These are phyloP conservation scores for Thermophis baileyi DNA, from an alignment of 2,113 vertebrate genomes.

Conservation along the genomic window DNA sequence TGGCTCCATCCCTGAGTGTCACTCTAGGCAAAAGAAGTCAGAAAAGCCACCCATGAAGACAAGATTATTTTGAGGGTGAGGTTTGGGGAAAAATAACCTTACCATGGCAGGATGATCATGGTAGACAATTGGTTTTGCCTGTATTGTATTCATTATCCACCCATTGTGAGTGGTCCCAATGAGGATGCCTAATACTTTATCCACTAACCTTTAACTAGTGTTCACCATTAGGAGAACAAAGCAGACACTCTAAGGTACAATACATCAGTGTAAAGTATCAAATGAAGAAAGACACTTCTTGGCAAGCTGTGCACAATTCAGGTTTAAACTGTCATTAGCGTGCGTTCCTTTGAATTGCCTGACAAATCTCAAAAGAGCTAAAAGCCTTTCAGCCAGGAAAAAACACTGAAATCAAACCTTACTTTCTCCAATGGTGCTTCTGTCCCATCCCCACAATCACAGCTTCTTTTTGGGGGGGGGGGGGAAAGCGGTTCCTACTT, in stretches of 20 bases:
- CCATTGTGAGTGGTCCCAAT: conserved; percentile 36
- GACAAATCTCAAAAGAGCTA: conserved; percentile 56
- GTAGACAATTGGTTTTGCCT: conserved; percentile 52
- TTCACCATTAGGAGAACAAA: conserved; percentile 50
- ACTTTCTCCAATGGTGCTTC: conserved; percentile 29
- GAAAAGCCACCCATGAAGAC: conserved; percentile 13
- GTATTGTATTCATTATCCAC: conserved; percentile 11
- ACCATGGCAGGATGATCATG: conserved; percentile 47
- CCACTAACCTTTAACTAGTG: conserved; percentile 44
- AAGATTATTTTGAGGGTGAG: conserved; percentile 33
- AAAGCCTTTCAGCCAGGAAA: conserved; percentile 55
- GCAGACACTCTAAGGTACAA: conserved; percentile 52
- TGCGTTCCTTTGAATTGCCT: conserved; percentile 48
- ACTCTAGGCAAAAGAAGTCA: conserved; percentile 13
- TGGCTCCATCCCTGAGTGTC: not conserved
- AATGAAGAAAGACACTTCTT: conserved; percentile 59
- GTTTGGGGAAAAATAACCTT: conserved; percentile 12
- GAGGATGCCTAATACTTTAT: conserved; percentile 41
- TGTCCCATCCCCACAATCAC: not conserved
- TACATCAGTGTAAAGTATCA: conserved; percentile 49
- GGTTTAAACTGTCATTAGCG: conserved; percentile 42
- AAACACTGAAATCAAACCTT: conserved; percentile 32
- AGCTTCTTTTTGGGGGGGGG: not conserved
- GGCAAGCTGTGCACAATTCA: conserved; percentile 32
- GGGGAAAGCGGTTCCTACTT: not conserved